Conservation (phyloP, 2,797 vertebrate genomes). For the Syndactyla subalaris region DNA sequence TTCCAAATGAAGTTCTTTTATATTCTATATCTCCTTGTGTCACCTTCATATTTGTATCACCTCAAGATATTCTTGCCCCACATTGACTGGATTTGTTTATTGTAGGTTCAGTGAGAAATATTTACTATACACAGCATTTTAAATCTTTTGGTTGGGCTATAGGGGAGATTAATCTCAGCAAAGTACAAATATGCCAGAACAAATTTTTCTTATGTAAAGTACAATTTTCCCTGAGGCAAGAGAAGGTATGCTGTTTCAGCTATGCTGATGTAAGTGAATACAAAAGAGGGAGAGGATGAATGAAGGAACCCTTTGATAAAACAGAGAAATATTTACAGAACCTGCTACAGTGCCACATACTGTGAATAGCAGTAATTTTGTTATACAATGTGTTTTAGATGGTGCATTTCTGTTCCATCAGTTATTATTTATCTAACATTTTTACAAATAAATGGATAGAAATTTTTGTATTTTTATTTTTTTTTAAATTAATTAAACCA, state of each 20-base stretch:
- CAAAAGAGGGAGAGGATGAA: not conserved
- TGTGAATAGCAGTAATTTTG: no score
- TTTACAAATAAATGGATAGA: no score
- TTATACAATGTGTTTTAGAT: no score
- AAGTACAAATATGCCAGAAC: not conserved
- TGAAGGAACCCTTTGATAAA: not conserved
- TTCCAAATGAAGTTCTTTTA: not conserved
- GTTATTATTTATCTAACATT: no score
- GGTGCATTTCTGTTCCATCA: no score
- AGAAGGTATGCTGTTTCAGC: not conserved
- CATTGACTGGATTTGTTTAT: not conserved
- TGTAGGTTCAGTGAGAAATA: not conserved
- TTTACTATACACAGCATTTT: not conserved
- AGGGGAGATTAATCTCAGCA: not conserved
- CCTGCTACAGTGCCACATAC: no score
- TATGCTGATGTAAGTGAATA: not conserved
- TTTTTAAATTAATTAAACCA: no score
- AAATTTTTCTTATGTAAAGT: not conserved
- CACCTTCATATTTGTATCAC: accelerated
- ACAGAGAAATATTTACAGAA: no score
- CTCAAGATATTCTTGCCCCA: not conserved
- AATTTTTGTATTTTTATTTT: no score
- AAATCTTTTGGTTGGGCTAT: not conserved
- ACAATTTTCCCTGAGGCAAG: not conserved
- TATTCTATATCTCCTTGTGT: not conserved